Conservation (phyloP, 2,888 invertebrate species). For the Leucozona laternaria region DNA sequence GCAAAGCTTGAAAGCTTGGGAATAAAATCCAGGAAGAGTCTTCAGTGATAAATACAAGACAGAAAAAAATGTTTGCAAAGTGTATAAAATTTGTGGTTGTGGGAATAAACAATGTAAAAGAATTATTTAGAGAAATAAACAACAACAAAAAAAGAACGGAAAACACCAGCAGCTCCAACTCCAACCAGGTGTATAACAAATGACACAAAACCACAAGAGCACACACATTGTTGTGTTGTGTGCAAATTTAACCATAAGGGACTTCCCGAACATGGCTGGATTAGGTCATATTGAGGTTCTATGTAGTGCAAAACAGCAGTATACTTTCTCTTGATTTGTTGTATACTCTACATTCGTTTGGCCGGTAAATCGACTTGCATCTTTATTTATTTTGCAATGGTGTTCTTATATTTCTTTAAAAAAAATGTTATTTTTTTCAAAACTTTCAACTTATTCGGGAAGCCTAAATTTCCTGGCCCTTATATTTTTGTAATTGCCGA, state of each 20-base stretch:
- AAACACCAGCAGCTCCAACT: not conserved
- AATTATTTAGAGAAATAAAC: slow-evolving; percentile 10
- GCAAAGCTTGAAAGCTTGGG: slow-evolving; percentile 37
- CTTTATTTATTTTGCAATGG: too few relatives aligned
- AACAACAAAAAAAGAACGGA: not conserved
- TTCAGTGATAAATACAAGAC: not conserved
- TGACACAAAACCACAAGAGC: slow-evolving; percentile 4
- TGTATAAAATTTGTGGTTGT: slow-evolving; percentile 17
- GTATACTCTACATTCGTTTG: too few relatives aligned
- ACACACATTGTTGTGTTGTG: slow-evolving; percentile 23
- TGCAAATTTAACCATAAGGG: not conserved
- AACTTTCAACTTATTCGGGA: too few relatives aligned
- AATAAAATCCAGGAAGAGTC: slow-evolving; percentile 43
- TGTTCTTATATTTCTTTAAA: too few relatives aligned
- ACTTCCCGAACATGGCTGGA: not conserved
- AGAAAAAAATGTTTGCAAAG: not conserved
- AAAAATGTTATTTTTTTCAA: too few relatives aligned
- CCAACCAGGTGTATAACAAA: slow-evolving; percentile 17
- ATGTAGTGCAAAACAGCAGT: too few relatives aligned
- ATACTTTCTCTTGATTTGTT: too few relatives aligned
- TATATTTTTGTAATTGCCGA: too few relatives aligned
- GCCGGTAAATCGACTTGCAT: too few relatives aligned
- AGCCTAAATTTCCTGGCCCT: too few relatives aligned
- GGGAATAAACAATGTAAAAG: slow-evolving; percentile 15
- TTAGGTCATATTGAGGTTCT: not conserved